Evolutionary conservation across 2,888 invertebrate species (phyloP).

Genomic region (Drosophila mayaguana): DNA sequence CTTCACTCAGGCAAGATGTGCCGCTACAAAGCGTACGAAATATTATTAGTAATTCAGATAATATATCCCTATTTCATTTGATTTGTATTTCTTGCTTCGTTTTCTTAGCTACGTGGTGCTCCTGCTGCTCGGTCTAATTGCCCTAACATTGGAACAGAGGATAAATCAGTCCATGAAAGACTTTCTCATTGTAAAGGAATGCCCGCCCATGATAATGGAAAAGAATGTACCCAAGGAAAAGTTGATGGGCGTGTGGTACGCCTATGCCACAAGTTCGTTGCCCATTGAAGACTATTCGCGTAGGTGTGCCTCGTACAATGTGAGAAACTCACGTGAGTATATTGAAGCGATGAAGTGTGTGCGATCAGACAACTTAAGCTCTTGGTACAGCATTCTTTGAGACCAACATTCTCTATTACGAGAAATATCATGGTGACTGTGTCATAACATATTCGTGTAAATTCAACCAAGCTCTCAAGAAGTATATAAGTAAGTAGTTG

Average conservation of each 20-base stretch:
- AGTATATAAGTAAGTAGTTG: conserved; percentile 21
- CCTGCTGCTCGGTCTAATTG: background rate
- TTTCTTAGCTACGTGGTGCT: background rate
- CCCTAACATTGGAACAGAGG: background rate
- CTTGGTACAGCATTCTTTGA: conserved; percentile 37
- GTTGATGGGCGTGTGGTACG: conserved; percentile 63
- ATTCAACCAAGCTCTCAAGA: background rate
- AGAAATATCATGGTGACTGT: conserved; percentile 34
- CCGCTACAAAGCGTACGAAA: background rate
- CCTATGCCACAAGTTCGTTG: conserved; percentile 56
- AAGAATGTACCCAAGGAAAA: conserved; percentile 29
- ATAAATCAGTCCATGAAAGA: accelerated
- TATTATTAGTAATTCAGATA: background rate
- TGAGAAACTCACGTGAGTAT: conserved; percentile 50
- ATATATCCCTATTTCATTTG: background rate
- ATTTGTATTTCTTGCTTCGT: background rate
- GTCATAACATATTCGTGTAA: conserved; percentile 52
- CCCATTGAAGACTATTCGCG: conserved; percentile 15
- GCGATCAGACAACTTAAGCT: background rate
- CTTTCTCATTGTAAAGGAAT: background rate
- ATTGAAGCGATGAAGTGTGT: background rate
- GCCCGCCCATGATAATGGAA: conserved; percentile 24
- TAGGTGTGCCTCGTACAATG: conserved; percentile 54
- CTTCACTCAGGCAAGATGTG: background rate
- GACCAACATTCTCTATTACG: conserved; percentile 45